Evolutionary conservation across 2,113 vertebrate species (phyloP), one percentile per base, ranked within the genome.

Genomic region (Dryoscopus gambensis): DNA sequence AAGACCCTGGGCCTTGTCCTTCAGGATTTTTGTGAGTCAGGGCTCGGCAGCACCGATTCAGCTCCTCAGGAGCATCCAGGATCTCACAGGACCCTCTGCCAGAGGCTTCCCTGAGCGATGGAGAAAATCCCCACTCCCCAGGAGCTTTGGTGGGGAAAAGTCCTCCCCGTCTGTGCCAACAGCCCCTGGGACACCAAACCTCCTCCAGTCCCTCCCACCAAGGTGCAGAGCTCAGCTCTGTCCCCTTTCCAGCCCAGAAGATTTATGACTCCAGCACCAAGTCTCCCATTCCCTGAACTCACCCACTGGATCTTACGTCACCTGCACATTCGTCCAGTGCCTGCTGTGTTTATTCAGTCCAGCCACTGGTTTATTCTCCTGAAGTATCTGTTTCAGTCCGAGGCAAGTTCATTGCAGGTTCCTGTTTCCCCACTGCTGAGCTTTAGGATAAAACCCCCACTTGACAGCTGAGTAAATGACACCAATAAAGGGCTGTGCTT

Each of bases 341-440:
- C 88, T 96, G 83, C 86, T 77, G 88, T 94, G 90, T 93, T 93
- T 90, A 70, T 88, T 83, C 92, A 95, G 67, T 11, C 65, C 44
- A 67, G 57, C n/a, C 92, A 44, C 67, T 27, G 67, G 31, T 92
- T 93, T 83, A 64, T 95, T 86, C 82, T n/a, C 30, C 40, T 69
- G 46, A 93, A 95, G 94, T 89, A 90, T 83, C 90, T 90, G 24
- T 71, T 87, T 87, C 67, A 31, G 17, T 79, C 15, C 40, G 28
- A 80, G 71, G 57, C 39, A 52, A 83, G 85, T 62, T 94, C 96
- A 73, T 83, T 56, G 85, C 67, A 83, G 65, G 82, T 92, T 94
- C 88, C 82, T 57, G 9, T 78, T 94, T 93, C 92, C 84, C 75
- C 65, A 21, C 57, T 73, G 70, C 2, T 2, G 70, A 79, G 75